Evolutionary conservation across 2,888 invertebrate species (phyloP).

Genomic region (Ecliptopera silaceata): DNA sequence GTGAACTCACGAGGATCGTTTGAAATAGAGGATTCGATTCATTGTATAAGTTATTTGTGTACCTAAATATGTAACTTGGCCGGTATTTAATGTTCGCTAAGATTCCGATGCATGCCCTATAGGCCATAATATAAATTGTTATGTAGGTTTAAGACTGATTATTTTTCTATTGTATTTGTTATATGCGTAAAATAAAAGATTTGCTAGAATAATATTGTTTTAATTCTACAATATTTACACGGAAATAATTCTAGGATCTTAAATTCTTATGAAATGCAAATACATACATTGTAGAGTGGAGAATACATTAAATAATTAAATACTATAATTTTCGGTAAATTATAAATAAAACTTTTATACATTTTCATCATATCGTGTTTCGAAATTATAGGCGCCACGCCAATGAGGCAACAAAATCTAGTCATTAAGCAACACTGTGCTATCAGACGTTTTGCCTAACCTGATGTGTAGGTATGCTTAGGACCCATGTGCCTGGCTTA

Average conservation of each 20-base stretch:
- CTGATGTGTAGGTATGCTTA: no score
- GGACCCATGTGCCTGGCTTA: no score
- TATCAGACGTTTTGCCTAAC: no score
- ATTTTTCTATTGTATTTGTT: slow-evolving; percentile 24
- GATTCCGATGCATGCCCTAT: background rate
- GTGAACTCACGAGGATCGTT: no score
- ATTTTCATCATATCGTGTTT: no score
- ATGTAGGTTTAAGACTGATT: slow-evolving; percentile 36
- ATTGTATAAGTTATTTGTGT: no score
- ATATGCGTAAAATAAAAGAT: slow-evolving; percentile 19
- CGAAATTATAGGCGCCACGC: no score
- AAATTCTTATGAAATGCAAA: slow-evolving; percentile 11
- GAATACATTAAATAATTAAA: slow-evolving; percentile 1
- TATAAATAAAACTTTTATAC: background rate
- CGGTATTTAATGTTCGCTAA: background rate
- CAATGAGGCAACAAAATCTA: no score
- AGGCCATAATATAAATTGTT: slow-evolving; percentile 23
- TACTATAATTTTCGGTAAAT: background rate
- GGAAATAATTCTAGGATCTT: slow-evolving; percentile 29
- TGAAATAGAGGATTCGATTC: no score
- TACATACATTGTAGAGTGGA: slow-evolving; percentile 16
- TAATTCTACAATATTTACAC: slow-evolving; percentile 31
- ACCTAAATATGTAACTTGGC: background rate
- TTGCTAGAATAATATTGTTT: slow-evolving; percentile 17
- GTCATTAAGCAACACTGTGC: no score